phyloP scores from a whole-genome alignment of 2,113 vertebrate species.

The Motacilla tschutschensis region DNA sequence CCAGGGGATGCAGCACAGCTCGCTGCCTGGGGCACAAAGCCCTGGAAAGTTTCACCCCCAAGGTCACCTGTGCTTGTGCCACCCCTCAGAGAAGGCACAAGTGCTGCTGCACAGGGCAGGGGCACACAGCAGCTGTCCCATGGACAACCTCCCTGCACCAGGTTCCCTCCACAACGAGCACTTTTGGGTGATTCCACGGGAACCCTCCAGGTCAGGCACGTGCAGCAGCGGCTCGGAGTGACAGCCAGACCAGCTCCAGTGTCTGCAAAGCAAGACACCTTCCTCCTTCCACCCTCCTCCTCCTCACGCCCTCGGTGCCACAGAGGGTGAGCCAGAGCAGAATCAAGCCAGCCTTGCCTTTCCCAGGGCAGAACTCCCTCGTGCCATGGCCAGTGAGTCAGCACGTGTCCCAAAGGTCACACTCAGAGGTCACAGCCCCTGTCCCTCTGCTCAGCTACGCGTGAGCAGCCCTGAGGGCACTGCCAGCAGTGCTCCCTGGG shows the following conservation, averaged over 20 bases:
- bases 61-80: not conserved
- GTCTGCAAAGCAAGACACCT: not conserved
- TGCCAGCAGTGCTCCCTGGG: not conserved
- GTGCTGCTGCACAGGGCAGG: not conserved
- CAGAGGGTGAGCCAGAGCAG: not conserved
- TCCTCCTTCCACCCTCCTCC: not conserved
- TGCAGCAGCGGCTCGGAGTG: not conserved
- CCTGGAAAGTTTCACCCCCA: not conserved
- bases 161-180: not conserved
- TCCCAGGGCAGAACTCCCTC: not conserved
- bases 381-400: not conserved
- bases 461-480: not conserved
- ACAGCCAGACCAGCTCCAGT: not conserved
- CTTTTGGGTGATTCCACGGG: not conserved
- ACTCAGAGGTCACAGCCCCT: not conserved
- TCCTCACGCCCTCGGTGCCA: not conserved
- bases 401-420: not conserved
- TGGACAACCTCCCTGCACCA: accelerated
- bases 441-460: not conserved
- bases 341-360: not conserved
- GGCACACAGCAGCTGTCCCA: not conserved
- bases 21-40: not conserved
- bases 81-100: not conserved
- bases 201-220: not conserved
- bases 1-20: not conserved